Base-by-base conservation (phyloP, 2,888 invertebrate genomes). In the Saturnia pavonia region DNA sequence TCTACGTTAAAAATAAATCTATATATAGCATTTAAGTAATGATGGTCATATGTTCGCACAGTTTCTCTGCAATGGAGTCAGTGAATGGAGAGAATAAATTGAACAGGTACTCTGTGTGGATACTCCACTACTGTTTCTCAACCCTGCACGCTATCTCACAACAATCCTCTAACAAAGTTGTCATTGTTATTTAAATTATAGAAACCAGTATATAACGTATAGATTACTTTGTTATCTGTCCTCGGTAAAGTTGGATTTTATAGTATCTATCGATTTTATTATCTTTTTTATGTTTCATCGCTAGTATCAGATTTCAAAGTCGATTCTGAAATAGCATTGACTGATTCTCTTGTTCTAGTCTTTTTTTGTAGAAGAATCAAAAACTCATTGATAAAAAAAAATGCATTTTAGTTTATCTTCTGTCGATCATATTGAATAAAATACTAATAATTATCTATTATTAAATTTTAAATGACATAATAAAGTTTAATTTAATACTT, bases 91-190 rank as follows among this genome's bases (percentile, higher is more conserved):
- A 94, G 85, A 92, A 94, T 94, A 94, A 92, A 80, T 92, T 94
- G 82, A 94, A 94, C 94, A 94, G 94, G 94, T 94, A 94, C 82
- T 88, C 96, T 97, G 91, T 97, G 97, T 77, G 96, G 96, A 83
- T 82, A 8, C n/a, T 19, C 79, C 71, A 80, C 80, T 81, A 80
- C 82, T 80, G 80, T 82, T 83, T 84, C 82, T 82, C 7, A 22
- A 25, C 63, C 25, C 9, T 45, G 85, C 87, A 60, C 80, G 81
- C 81, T 84, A 85, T 83, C 75, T 57, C 34, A 74, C 77, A 77
- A 72, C 73, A 75, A 78, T 77, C 83, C 84, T 86, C 86, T 87
- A 87, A 87, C 88, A 84, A 65, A 65, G 63, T 65, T 68, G 27
- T 60, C 42, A 42, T 42, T 68, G 63, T 27, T n/a, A 67, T 19